phyloP scores from a whole-genome alignment of 2,113 vertebrate genomes.

The Gymnorhina tibicen region DNA sequence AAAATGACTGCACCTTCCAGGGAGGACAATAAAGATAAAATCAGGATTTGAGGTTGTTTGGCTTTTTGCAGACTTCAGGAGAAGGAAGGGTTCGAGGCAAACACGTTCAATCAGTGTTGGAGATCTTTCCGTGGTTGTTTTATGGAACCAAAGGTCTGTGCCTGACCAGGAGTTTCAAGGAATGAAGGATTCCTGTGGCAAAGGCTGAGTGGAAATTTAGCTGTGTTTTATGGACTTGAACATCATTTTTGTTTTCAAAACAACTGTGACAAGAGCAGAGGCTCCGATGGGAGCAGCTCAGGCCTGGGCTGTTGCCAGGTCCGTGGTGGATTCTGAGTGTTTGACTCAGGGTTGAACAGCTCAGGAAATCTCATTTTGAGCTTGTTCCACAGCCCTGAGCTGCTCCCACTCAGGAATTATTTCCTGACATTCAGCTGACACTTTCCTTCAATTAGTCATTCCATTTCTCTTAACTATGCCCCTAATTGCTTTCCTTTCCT shows the following conservation, averaged over 20 bases:
- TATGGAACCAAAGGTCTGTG: background rate
- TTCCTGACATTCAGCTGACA: constrained; percentile 34
- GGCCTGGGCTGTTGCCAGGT: background rate
- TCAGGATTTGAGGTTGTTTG: background rate
- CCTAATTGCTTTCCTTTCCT: constrained; percentile 25
- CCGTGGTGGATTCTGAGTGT: background rate
- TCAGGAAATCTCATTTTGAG: background rate
- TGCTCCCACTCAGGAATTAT: background rate
- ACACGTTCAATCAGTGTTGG: background rate
- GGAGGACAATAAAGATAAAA: background rate
- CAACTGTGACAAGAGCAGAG: background rate
- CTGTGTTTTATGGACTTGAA: background rate
- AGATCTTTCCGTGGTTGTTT: background rate
- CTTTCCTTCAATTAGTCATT: constrained; percentile 44
- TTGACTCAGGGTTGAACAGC: background rate
- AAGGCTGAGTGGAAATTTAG: background rate
- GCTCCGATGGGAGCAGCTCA: background rate
- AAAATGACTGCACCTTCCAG: background rate
- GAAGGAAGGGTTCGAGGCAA: background rate
- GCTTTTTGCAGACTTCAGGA: background rate
- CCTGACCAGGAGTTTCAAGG: background rate
- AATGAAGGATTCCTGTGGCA: background rate
- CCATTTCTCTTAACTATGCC: background rate
- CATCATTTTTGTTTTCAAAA: background rate
- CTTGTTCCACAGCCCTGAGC: background rate